These are phyloP conservation scores for Idaea dimidiata DNA, from an alignment of 2,888 invertebrate species.

Conservation along the genomic window DNA sequence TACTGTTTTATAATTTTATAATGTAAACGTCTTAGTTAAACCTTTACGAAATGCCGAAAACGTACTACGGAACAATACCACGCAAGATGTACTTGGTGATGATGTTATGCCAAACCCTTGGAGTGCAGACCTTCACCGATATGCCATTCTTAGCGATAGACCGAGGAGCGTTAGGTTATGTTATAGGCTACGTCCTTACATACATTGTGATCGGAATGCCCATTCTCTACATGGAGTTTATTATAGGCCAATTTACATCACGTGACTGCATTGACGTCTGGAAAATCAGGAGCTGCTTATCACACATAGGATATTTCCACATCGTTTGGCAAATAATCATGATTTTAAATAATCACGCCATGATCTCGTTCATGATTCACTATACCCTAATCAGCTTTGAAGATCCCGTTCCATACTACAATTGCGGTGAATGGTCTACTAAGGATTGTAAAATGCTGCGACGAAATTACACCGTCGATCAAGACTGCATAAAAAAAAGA, in stretches of 20 bases:
- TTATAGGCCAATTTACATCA: constrained; percentile 63
- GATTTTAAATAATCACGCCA: constrained; percentile 46
- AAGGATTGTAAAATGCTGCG: constrained; percentile 47
- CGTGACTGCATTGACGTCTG: constrained; percentile 63
- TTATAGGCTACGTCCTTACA: constrained; percentile 35
- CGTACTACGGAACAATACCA: constrained; percentile 21
- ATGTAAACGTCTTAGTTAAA: background rate
- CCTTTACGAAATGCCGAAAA: constrained; percentile 9
- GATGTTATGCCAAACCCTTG: constrained; percentile 48
- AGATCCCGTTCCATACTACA: constrained; percentile 55
- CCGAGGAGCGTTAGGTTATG: constrained; percentile 48
- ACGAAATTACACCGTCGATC: constrained; percentile 55
- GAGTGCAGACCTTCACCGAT: constrained; percentile 38
- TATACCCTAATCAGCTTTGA: constrained; percentile 68
- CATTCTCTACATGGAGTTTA: constrained; percentile 63
- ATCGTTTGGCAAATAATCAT: constrained; percentile 50
- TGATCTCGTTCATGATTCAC: constrained; percentile 53
- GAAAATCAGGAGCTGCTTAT: constrained; percentile 53
- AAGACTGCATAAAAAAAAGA: constrained; percentile 50
- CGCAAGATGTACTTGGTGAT: constrained; percentile 40
- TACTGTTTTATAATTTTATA: background rate
- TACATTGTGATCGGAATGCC: constrained; percentile 58
- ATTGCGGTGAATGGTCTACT: constrained; percentile 55
- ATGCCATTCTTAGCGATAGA: constrained; percentile 43
- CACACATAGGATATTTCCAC: constrained; percentile 58